phyloP scores from a whole-genome alignment of 2,888 invertebrate genomes.

The Hyles lineata region DNA sequence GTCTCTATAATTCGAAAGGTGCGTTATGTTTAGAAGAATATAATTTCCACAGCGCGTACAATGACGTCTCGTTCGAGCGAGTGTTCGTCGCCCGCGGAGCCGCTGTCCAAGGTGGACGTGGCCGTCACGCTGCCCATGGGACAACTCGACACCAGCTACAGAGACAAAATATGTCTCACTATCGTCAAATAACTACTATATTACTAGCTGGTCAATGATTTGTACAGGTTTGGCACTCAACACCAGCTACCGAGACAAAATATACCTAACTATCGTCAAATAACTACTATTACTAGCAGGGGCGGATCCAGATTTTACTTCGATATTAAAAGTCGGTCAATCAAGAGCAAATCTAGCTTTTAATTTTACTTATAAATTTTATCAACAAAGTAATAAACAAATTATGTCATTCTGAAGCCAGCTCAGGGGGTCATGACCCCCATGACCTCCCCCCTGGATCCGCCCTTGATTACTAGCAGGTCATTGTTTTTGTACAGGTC shows the following conservation, averaged over 20 bases:
- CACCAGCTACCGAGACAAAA: constrained; percentile 75
- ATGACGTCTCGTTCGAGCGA: constrained; percentile 80
- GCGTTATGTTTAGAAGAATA: too few relatives aligned
- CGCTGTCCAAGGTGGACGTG: constrained; percentile 75
- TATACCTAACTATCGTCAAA: constrained; percentile 78
- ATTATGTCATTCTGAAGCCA: too few relatives aligned
- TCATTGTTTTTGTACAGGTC: too few relatives aligned
- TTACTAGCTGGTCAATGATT: neutral
- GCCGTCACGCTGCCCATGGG: constrained; percentile 74
- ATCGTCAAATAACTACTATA: constrained; percentile 64
- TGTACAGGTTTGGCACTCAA: constrained; percentile 47
- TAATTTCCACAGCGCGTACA: constrained; percentile 64
- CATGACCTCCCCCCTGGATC: too few relatives aligned
- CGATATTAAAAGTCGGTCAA: too few relatives aligned
- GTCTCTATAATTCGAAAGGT: too few relatives aligned
- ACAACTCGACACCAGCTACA: constrained; percentile 70
- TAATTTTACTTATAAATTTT: too few relatives aligned
- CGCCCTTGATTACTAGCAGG: too few relatives aligned
- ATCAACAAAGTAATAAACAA: too few relatives aligned
- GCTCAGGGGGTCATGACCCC: too few relatives aligned
- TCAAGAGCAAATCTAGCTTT: too few relatives aligned
- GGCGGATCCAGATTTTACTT: too few relatives aligned
- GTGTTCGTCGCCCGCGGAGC: constrained; percentile 71
- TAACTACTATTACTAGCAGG: constrained; percentile 39
- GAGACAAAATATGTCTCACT: constrained; percentile 78